Conservation (phyloP, 2,797 vertebrate genomes). For the Sebastes taczanowskii region DNA sequence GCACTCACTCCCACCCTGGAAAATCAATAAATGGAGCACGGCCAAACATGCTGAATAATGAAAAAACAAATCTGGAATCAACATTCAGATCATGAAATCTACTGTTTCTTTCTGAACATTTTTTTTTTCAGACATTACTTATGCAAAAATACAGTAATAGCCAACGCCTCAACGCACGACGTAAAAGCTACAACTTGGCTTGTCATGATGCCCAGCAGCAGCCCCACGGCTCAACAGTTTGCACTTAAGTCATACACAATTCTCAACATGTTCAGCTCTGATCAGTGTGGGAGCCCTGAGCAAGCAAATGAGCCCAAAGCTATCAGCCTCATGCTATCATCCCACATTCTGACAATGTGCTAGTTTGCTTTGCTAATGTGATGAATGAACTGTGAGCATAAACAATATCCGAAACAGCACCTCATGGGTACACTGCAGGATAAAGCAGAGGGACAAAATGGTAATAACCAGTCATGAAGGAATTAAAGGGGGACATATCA, state of each 20-base stretch:
- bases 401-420: background rate
- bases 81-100: background rate
- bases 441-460: background rate
- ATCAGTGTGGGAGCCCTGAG: slow-evolving; percentile 12
- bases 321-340: background rate
- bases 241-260: slow-evolving; percentile 3
- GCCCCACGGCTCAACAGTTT: background rate
- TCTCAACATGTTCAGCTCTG: background rate
- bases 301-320: slow-evolving; percentile 21
- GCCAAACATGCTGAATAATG: slow-evolving; percentile 7
- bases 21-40: slow-evolving; percentile 36
- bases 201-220: background rate
- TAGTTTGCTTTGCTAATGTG: slow-evolving; percentile 6
- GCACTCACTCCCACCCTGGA: background rate
- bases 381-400: background rate
- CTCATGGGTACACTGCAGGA: background rate
- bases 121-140: background rate
- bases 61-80: background rate
- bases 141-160: background rate
- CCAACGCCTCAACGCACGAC: background rate
- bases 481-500: background rate
- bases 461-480: background rate
- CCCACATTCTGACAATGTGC: background rate
- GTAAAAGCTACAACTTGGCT: background rate
- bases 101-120: background rate